These are phyloP conservation scores for Stegastes partitus DNA, from an alignment of 2,113 vertebrate species.

Conservation along the genomic window DNA sequence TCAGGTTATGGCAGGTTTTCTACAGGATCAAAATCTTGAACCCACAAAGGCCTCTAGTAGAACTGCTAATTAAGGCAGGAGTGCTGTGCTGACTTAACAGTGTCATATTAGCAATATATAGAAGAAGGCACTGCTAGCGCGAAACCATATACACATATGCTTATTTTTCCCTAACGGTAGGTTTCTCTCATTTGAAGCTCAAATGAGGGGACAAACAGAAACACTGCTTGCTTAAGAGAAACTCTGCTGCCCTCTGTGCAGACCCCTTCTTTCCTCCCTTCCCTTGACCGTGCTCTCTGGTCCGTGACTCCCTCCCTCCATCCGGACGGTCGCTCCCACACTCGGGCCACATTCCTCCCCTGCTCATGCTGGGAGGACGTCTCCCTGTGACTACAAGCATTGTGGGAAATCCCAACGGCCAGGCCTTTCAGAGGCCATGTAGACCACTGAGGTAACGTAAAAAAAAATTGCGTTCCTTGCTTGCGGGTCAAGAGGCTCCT, in stretches of 20 bases:
- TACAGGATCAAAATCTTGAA: background rate
- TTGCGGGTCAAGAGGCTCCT: constrained; percentile 22
- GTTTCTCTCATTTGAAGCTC: constrained; percentile 22
- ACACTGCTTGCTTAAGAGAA: constrained; percentile 51
- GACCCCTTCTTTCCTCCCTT: constrained; percentile 61
- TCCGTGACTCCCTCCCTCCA: constrained; percentile 76
- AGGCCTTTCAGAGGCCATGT: constrained; percentile 47
- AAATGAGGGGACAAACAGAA: constrained; percentile 42
- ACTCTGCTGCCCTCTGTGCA: constrained; percentile 58
- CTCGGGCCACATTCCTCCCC: constrained; percentile 78
- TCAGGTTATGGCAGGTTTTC: background rate
- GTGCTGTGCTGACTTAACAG: background rate
- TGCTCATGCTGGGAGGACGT: constrained; percentile 81
- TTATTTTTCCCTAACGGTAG: background rate
- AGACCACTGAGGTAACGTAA: constrained; percentile 52
- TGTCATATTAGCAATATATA: background rate
- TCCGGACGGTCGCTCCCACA: constrained; percentile 77
- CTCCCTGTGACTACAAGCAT: constrained; percentile 80
- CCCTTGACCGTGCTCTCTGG: constrained; percentile 74
- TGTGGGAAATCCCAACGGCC: constrained; percentile 79
- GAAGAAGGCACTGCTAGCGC: background rate
- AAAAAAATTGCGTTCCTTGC: constrained; percentile 10
- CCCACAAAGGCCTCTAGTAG: background rate
- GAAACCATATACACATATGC: constrained; percentile 2
- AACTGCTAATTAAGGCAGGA: constrained; percentile 14